These are phyloP conservation scores for Cettia cetti DNA, from an alignment of 2,113 vertebrate genomes.

Conservation along the genomic window DNA sequence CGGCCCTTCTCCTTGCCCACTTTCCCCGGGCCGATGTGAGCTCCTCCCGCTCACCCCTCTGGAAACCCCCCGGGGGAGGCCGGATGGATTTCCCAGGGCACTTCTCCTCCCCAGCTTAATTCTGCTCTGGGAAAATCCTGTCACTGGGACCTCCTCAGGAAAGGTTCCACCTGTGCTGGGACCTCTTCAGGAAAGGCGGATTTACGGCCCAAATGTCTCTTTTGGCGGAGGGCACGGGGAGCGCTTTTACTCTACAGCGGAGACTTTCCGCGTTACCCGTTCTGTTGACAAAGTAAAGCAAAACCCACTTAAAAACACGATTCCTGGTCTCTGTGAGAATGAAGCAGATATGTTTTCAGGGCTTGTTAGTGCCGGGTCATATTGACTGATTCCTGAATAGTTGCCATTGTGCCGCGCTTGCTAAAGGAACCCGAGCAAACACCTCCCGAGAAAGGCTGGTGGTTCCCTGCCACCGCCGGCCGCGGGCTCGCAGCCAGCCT, in stretches of 20 bases:
- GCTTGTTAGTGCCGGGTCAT: constrained; percentile 22
- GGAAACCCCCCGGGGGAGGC: neutral
- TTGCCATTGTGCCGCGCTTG: constrained; percentile 32
- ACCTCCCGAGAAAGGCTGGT: neutral
- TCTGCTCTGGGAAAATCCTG: neutral
- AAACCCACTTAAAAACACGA: neutral
- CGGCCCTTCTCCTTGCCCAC: neutral
- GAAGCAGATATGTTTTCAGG: constrained; percentile 10
- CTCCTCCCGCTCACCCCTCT: neutral
- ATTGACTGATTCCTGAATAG: constrained; percentile 11
- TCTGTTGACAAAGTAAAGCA: neutral
- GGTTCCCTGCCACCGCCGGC: constrained; percentile 42
- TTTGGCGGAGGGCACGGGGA: neutral
- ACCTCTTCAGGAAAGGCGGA: neutral
- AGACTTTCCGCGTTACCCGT: neutral
- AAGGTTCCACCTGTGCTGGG: too few species aligned
- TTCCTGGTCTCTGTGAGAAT: neutral
- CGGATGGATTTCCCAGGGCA: neutral
- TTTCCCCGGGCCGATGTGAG: neutral
- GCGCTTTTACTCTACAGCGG: neutral
- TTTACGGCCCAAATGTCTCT: neutral
- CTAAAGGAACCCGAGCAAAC: constrained; percentile 46
- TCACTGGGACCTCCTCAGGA: neutral
- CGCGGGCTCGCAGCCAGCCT: constrained; percentile 24
- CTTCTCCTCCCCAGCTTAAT: neutral